These are phyloP conservation scores for Caranx melampygus DNA, from an alignment of 2,113 vertebrate species.

Conservation along the genomic window DNA sequence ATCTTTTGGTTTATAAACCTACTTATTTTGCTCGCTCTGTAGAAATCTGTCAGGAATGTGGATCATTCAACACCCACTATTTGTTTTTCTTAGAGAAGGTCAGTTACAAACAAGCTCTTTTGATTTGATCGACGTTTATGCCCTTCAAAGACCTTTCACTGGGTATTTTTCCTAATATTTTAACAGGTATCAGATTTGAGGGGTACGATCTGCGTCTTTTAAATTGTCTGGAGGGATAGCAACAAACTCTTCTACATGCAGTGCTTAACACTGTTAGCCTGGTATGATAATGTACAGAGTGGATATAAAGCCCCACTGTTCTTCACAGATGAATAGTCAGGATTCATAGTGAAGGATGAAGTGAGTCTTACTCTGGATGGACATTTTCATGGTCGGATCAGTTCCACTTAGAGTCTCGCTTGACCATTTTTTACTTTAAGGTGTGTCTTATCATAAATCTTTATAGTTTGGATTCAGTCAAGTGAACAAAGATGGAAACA, in stretches of 20 bases:
- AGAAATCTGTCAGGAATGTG: slow-evolving; percentile 46
- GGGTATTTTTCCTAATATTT: neutral
- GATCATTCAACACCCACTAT: slow-evolving; percentile 29
- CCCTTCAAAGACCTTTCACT: neutral
- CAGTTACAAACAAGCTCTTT: neutral
- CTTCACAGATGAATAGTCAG: slow-evolving; percentile 65
- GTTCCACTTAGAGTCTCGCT: slow-evolving; percentile 5
- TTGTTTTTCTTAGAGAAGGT: slow-evolving; percentile 22
- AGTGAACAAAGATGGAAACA: neutral
- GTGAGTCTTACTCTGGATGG: slow-evolving; percentile 41
- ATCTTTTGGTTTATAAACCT: slow-evolving; percentile 35
- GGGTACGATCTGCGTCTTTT: neutral
- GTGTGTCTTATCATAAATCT: neutral
- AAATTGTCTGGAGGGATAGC: slow-evolving; percentile 2
- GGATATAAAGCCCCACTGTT: slow-evolving; percentile 73
- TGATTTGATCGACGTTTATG: neutral
- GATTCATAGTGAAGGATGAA: slow-evolving; percentile 65
- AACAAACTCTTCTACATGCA: slow-evolving; percentile 40
- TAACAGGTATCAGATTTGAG: neutral
- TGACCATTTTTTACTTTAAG: neutral
- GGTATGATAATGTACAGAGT: slow-evolving; percentile 66
- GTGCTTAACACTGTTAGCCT: slow-evolving; percentile 33
- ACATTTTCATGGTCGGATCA: slow-evolving; percentile 40
- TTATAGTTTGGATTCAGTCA: neutral
- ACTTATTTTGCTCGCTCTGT: slow-evolving; percentile 10